These are phyloP conservation scores for Sycophila texana DNA, from an alignment of 2,888 invertebrate genomes.

Conservation along the genomic window DNA sequence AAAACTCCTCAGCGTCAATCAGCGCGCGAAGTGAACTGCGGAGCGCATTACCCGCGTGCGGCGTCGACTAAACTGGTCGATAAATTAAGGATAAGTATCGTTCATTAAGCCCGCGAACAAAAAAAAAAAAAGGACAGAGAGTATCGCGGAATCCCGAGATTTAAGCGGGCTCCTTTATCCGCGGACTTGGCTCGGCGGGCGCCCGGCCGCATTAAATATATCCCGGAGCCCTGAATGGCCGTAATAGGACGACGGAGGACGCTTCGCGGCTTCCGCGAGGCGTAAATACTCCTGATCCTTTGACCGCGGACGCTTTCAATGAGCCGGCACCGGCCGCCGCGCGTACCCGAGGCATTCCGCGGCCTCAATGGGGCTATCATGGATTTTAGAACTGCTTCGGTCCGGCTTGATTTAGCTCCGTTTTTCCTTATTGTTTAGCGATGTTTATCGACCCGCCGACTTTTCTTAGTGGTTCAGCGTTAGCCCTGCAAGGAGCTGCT, in stretches of 20 bases:
- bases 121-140: not conserved
- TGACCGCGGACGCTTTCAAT: slow-evolving; percentile 4
- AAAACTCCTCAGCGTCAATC: no score
- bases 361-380: not conserved
- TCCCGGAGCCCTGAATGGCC: slow-evolving; percentile 20
- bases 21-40: no score
- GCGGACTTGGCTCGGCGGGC: not conserved
- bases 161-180: slow-evolving; percentile 17
- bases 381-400: no score
- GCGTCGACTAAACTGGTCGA: not conserved
- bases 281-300: slow-evolving; percentile 38
- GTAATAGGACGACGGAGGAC: slow-evolving; percentile 30
- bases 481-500: no score
- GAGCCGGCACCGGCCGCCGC: not conserved
- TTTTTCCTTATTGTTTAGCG: no score
- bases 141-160: not conserved
- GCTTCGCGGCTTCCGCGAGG: slow-evolving; percentile 24
- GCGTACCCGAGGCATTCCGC: no score
- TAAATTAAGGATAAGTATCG: slow-evolving; percentile 36
- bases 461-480: no score
- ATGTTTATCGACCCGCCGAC: no score
- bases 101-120: slow-evolving; percentile 9
- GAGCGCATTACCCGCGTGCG: not conserved
- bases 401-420: no score
- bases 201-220: slow-evolving; percentile 30